These are phyloP conservation scores for Leucophenga maculata DNA, from an alignment of 2,888 invertebrate genomes.

Conservation along the genomic window DNA sequence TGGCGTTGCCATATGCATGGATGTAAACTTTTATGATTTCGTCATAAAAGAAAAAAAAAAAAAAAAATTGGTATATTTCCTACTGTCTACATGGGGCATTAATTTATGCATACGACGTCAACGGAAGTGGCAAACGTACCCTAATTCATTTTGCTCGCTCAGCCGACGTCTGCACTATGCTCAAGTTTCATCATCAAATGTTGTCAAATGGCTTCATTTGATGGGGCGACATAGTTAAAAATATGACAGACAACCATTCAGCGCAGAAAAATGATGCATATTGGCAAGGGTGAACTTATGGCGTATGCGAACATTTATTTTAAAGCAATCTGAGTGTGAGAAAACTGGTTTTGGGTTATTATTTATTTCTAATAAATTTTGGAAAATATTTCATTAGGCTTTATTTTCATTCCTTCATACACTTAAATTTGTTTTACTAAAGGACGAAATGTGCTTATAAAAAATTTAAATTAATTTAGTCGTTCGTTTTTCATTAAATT, in stretches of 20 bases:
- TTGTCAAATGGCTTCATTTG: constrained; percentile 21
- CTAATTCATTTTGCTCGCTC: constrained; percentile 11
- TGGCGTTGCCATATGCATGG: not conserved
- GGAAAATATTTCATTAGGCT: too few relatives aligned
- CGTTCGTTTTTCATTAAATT: too few relatives aligned
- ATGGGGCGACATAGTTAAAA: too few relatives aligned
- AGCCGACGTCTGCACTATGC: not conserved
- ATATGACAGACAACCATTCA: not conserved
- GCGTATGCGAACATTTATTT: not conserved
- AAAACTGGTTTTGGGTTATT: too few relatives aligned
- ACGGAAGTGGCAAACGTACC: not conserved
- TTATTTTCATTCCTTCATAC: too few relatives aligned
- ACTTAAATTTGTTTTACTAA: too few relatives aligned
- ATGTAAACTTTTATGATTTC: constrained; percentile 13
- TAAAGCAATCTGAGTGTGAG: too few relatives aligned
- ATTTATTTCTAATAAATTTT: too few relatives aligned
- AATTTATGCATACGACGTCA: constrained; percentile 13
- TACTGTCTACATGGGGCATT: not conserved
- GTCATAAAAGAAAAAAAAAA: not conserved
- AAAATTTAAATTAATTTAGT: too few relatives aligned
- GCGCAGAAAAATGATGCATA: not conserved
- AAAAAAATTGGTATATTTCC: not conserved
- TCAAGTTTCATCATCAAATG: constrained; percentile 13
- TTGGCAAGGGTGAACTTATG: not conserved
- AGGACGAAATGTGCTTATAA: too few relatives aligned